Percentiles rank a stretch among this genome's conserved stretches.
Conservation (phyloP, 1,140 invertebrate genomes). For the Trichogramma pretiosum region DNA sequence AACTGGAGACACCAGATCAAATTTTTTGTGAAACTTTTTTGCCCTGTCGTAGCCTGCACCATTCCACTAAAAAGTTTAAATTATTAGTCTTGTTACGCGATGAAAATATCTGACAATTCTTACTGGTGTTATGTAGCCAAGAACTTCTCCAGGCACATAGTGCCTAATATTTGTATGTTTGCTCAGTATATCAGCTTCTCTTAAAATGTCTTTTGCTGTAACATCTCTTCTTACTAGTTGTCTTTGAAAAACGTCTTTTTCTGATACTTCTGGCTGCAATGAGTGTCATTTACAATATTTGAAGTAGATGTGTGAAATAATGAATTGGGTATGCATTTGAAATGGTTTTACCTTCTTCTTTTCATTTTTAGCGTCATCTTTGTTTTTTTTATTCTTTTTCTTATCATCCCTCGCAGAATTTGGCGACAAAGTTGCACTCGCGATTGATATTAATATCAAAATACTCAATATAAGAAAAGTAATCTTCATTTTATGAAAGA, state of each 20-base stretch:
- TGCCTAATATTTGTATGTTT: slow-evolving; percentile 55
- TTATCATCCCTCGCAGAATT: no score
- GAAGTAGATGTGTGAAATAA: no score
- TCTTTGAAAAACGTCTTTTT: slow-evolving; percentile 60
- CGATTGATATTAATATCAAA: no score
- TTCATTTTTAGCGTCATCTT: no score
- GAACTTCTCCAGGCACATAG: slow-evolving; percentile 57
- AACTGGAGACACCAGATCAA: slow-evolving; percentile 85
- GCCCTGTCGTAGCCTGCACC: slow-evolving; percentile 87
- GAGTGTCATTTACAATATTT: no score
- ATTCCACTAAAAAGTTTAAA: slow-evolving; percentile 74
- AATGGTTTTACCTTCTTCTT: no score
- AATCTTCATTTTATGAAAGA: no score
- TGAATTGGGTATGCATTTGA: no score
- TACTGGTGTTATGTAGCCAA: slow-evolving; percentile 89
- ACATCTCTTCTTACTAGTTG: slow-evolving; percentile 58
- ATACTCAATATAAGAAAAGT: no score
- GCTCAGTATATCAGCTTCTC: slow-evolving; percentile 64
- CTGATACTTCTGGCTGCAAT: no score
- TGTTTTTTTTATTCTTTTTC: no score
- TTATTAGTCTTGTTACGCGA: slow-evolving; percentile 9
- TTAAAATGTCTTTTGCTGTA: slow-evolving; percentile 62
- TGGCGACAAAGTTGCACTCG: no score
- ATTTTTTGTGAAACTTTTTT: slow-evolving; percentile 82
- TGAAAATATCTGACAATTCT: slow-evolving; percentile 31